phyloP scores from a whole-genome alignment of 2,797 vertebrate species.

The Taenioides sp. region DNA sequence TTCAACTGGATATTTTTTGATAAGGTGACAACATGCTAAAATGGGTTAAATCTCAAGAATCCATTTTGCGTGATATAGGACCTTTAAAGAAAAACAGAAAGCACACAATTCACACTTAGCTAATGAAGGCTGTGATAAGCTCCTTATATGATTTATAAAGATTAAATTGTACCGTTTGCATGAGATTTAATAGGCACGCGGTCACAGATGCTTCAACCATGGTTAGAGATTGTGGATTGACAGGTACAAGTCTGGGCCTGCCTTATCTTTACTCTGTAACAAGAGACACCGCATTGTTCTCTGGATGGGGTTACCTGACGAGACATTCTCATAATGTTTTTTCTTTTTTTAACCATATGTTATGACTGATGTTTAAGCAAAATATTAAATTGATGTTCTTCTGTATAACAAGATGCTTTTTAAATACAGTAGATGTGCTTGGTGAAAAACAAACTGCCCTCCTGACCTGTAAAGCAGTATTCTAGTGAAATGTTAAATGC shows the following conservation, averaged over 20 bases:
- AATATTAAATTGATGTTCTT: neutral
- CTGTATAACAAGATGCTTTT: neutral
- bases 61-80: too few species aligned
- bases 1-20: too few species aligned
- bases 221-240: constrained; percentile 43
- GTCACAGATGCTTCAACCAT: constrained; percentile 39
- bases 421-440: too few species aligned
- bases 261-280: constrained; percentile 58
- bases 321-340: constrained; percentile 7
- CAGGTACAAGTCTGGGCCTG: constrained; percentile 67
- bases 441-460: neutral
- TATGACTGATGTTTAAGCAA: too few species aligned
- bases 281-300: constrained; percentile 56
- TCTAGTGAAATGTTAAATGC: neutral
- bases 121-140: too few species aligned
- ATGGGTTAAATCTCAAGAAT: too few species aligned
- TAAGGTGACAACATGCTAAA: too few species aligned
- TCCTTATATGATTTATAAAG: too few species aligned
- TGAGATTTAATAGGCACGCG: neutral
- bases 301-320: constrained; percentile 26
- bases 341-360: too few species aligned
- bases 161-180: neutral
- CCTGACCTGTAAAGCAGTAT: neutral
- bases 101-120: too few species aligned
- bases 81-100: too few species aligned